Base-by-base conservation (phyloP, 1,140 invertebrate species). In the Drosophila nannoptera region DNA sequence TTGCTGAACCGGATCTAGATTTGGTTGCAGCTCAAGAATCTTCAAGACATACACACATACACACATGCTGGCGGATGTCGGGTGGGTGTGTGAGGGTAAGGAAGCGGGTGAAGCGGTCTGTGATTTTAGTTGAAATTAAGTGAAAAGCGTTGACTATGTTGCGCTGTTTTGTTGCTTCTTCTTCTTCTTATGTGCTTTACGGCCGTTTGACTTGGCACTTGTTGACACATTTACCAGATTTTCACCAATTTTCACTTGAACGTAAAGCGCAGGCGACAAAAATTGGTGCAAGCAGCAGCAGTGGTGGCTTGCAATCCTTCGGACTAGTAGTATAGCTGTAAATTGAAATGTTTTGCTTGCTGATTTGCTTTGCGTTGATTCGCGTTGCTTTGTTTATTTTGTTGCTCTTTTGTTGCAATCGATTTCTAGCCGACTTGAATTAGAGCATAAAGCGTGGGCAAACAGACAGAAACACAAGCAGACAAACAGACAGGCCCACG, bases 1-100 rank as follows among this genome's bases (percentile, higher is more conserved):
- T 84, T 84, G 80, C 80, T 86, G 81, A 84, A 84, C 81, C 81
- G 80, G 80, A 84, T 84, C 80, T 86, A 77, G 69, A 86, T 86
- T 84, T 69, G 76, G 80, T 80, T 84, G 78, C 77, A 81, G 66
- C 81, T 66, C 56, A 80, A 86, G 81, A 84, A 84, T 84, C 81
- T 84, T 80, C 66, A 62, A 69, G 46, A 62, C 50, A 68, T 11
- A 63, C 52, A 50, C 14, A 59, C 40, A 60, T 32, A 45, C 16
- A 53, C 7, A 48, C 14, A 35, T 32, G 46, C 29, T 45, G 35
- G 31, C 31, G 14, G 42, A 61, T 49, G 46, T 66, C 42, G 22
- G 49, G 56, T 67, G 50, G 43, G 46, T 52, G 60, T 56, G 49
- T 6, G 11, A 2, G 61, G 29, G 38, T 7, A 12, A 11, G 12